A percentile compares a stretch with the other conserved stretches of the same genome.
These are phyloP conservation scores for Dicerorhinus sumatrensis DNA, from an alignment of 2,113 vertebrate genomes.

Conservation along the genomic window DNA sequence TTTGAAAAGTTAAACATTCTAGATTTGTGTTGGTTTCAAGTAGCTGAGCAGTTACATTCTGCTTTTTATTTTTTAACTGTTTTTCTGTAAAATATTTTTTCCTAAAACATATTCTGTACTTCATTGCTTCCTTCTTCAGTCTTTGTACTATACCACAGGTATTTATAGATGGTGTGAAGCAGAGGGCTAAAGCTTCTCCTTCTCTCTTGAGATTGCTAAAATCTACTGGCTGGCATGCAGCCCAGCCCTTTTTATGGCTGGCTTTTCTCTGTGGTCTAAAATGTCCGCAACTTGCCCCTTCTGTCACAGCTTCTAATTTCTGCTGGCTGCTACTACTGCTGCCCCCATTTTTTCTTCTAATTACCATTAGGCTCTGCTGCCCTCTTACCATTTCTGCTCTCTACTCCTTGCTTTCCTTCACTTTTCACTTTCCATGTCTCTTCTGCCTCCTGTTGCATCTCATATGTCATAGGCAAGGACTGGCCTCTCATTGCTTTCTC, in stretches of 20 bases:
- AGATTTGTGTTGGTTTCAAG: conserved; percentile 18
- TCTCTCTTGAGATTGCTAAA: conserved; percentile 49
- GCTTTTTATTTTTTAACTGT: conserved; percentile 32
- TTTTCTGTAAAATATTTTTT: conserved; percentile 47
- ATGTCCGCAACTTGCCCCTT: conserved; percentile 40
- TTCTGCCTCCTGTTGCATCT: background rate
- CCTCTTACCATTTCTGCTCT: background rate
- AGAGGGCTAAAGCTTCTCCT: background rate
- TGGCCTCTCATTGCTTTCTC: conserved; percentile 10
- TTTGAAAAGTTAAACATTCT: conserved; percentile 25
- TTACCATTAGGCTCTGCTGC: background rate
- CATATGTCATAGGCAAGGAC: background rate
- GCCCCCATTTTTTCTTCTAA: background rate
- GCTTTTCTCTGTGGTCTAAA: conserved; percentile 21
- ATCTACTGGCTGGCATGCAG: conserved; percentile 28
- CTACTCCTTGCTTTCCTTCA: background rate
- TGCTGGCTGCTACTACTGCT: background rate
- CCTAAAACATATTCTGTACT: background rate
- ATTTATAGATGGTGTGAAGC: conserved; percentile 39
- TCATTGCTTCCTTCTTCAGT: background rate
- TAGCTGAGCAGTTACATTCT: background rate
- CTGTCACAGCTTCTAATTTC: background rate
- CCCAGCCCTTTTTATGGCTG: conserved; percentile 40
- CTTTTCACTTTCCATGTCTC: background rate
- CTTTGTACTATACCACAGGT: background rate